Percentiles rank a stretch among this genome's conserved stretches.
phyloP scores from a whole-genome alignment of 2,797 vertebrate species.

The Rhinophrynus dorsalis region DNA sequence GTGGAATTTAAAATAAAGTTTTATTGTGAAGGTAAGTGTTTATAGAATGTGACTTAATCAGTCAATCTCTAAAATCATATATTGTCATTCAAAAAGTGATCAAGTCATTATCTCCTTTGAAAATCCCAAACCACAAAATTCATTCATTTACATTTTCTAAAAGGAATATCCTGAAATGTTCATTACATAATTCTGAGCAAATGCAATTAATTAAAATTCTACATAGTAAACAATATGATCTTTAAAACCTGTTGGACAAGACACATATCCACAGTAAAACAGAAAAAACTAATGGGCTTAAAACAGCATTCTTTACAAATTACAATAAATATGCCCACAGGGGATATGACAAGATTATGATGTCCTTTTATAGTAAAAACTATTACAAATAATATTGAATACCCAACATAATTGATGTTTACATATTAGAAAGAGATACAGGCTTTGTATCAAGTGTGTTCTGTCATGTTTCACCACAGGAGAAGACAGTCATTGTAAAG shows the following conservation, averaged over 20 bases:
- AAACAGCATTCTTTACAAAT: slow-evolving; percentile 35
- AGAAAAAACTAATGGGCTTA: slow-evolving; percentile 12
- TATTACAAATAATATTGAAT: slow-evolving; percentile 74
- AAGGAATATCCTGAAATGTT: too few species aligned
- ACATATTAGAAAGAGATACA: slow-evolving; percentile 78
- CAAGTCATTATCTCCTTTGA: too few species aligned
- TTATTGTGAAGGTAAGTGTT: too few species aligned
- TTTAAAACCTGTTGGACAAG: slow-evolving; percentile 18
- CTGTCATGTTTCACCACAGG: slow-evolving; percentile 89
- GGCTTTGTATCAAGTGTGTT: slow-evolving; percentile 77
- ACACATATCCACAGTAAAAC: not conserved
- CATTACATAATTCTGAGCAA: too few species aligned
- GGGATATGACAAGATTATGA: slow-evolving; percentile 62
- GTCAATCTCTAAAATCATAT: too few species aligned
- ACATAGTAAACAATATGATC: not conserved
- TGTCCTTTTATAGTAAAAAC: slow-evolving; percentile 66
- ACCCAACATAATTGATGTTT: slow-evolving; percentile 84
- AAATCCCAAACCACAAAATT: too few species aligned
- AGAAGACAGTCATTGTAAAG: slow-evolving; percentile 83
- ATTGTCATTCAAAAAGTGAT: too few species aligned
- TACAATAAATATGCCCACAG: slow-evolving; percentile 46
- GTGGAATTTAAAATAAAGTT: too few species aligned
- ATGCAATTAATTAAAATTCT: too few species aligned
- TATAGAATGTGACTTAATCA: too few species aligned
- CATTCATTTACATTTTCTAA: too few species aligned